Conservation (phyloP, 2,797 vertebrate genomes). For the Heliangelus exortis region DNA sequence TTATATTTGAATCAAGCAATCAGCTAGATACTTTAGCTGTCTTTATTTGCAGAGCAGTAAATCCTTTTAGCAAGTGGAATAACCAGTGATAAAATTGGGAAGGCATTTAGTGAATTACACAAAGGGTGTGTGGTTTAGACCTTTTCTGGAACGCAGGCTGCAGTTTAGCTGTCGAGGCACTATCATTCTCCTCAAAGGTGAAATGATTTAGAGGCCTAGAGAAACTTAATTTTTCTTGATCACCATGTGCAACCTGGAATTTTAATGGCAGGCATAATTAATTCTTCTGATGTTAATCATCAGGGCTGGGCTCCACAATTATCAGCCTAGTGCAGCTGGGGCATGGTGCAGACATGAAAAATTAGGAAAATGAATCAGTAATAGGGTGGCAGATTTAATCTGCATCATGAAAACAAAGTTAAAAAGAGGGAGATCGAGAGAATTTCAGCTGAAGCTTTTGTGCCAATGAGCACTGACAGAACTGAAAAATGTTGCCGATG, state of each 20-base stretch:
- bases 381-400: constrained; percentile 99
- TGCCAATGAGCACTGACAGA: constrained; percentile 91
- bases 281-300: constrained; percentile 99
- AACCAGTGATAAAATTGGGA: constrained; percentile 61
- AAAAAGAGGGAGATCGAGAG: constrained; percentile 91
- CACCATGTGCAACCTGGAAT: constrained; percentile 99
- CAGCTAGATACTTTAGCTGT: constrained; percentile 28
- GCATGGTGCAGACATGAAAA: constrained; percentile 99
- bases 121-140: constrained; percentile 88
- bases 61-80: constrained; percentile 62
- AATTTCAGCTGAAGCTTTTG: constrained; percentile 93
- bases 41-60: constrained; percentile 69
- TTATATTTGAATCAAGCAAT: constrained; percentile 30
- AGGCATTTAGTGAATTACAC: constrained; percentile 76
- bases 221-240: constrained; percentile 99
- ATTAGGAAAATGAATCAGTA: constrained; percentile 99
- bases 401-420: constrained; percentile 99
- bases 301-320: constrained; percentile 99
- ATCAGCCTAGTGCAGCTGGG: constrained; percentile 99
- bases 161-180: constrained; percentile 88
- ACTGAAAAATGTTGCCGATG: constrained; percentile 97
- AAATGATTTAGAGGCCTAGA: constrained; percentile 99
- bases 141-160: constrained; percentile 77
- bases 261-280: constrained; percentile 99
- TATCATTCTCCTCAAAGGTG: constrained; percentile 98